Conservation (phyloP, 1,140 invertebrate genomes). For the Pachypeltis micranthus region DNA sequence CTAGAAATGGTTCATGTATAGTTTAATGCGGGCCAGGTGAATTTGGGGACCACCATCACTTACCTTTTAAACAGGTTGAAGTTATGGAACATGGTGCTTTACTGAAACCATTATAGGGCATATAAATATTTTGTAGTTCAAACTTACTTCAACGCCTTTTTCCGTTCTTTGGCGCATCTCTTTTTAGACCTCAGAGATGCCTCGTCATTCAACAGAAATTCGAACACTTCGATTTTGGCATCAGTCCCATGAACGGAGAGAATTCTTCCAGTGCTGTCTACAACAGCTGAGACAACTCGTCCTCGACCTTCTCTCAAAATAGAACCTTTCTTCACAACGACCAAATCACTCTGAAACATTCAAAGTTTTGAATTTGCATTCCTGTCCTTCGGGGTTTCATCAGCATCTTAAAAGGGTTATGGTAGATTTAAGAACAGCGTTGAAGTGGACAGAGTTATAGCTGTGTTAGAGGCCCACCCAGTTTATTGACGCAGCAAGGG, state of each 20-base stretch:
- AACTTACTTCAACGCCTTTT: conserved; percentile 45
- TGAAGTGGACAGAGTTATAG: too few relatives aligned
- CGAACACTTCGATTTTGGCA: conserved; percentile 69
- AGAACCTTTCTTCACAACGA: conserved; percentile 47
- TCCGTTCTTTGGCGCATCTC: conserved; percentile 58
- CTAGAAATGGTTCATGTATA: too few relatives aligned
- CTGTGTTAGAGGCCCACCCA: too few relatives aligned
- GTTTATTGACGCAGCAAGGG: too few relatives aligned
- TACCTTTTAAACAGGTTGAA: too few relatives aligned
- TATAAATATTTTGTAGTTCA: too few relatives aligned
- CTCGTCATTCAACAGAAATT: conserved; percentile 62
- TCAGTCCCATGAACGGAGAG: conserved; percentile 75
- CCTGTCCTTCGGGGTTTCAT: not conserved
- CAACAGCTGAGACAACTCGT: conserved; percentile 51
- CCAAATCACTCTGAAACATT: not conserved
- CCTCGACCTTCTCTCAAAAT: conserved; percentile 64
- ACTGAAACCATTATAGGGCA: too few relatives aligned
- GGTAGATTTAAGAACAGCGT: too few relatives aligned
- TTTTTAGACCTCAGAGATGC: conserved; percentile 55
- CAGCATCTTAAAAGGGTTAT: too few relatives aligned
- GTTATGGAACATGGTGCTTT: too few relatives aligned
- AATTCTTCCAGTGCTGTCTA: conserved; percentile 52
- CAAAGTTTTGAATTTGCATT: not conserved
- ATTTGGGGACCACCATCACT: too few relatives aligned
- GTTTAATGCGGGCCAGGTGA: too few relatives aligned